These are phyloP conservation scores for Amblyopsis rosae DNA, from an alignment of 2,113 vertebrate genomes.

Conservation along the genomic window DNA sequence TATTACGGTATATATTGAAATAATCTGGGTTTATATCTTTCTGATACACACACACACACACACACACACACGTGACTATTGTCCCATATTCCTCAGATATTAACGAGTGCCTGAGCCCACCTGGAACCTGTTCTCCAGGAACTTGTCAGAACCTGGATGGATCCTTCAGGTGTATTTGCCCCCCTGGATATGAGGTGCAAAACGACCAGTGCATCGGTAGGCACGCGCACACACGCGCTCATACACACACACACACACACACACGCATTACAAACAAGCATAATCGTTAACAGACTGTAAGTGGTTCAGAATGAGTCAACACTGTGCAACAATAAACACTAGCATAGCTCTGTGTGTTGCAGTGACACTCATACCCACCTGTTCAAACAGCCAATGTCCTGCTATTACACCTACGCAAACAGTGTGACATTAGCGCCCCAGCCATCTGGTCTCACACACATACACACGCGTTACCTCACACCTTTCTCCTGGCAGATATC, in stretches of 20 bases:
- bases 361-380: background rate
- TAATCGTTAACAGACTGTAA: too few relatives aligned
- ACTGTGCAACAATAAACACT: constrained; percentile 1
- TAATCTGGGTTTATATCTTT: too few relatives aligned
- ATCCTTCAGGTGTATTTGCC: constrained; percentile 94
- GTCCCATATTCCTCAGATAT: constrained; percentile 75
- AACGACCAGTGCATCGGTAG: constrained; percentile 90
- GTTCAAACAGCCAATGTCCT: background rate
- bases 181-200: constrained; percentile 88
- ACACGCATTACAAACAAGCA: background rate
- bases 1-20: too few relatives aligned
- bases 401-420: background rate
- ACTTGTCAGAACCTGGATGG: constrained; percentile 94
- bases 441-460: constrained; percentile 31
- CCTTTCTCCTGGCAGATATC: constrained; percentile 78
- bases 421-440: constrained; percentile 3
- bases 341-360: background rate
- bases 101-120: constrained; percentile 87
- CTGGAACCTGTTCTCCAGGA: constrained; percentile 87
- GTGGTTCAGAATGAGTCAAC: background rate
- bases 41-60: background rate
- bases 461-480: background rate
- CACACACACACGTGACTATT: background rate
- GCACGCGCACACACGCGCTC: constrained; percentile 10
- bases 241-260: constrained; percentile 2